Percentiles rank a stretch among this genome's conserved stretches.
Conservation (phyloP, 2,797 vertebrate genomes). For the Chiloscyllium punctatum region DNA sequence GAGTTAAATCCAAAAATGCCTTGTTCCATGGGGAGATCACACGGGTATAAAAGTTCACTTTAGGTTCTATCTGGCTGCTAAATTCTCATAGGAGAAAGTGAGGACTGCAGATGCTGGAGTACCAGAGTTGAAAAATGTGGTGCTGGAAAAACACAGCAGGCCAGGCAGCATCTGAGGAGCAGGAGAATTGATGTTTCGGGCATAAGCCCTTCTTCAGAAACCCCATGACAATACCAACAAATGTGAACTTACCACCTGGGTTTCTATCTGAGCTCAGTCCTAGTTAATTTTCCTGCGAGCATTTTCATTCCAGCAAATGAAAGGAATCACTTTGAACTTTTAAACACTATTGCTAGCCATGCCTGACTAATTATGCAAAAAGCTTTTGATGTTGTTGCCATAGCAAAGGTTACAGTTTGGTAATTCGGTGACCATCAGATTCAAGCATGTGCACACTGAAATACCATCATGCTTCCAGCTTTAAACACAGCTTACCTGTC, state of each 20-base stretch:
- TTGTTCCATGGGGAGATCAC: background rate
- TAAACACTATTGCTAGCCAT: background rate
- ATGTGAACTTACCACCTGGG: background rate
- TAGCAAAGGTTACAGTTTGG: background rate
- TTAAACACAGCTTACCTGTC: constrained; percentile 6
- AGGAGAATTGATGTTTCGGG: no score
- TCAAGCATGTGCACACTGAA: background rate
- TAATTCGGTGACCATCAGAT: background rate
- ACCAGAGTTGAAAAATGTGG: no score
- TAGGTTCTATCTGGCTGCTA: background rate
- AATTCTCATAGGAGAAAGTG: background rate
- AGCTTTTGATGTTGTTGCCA: constrained; percentile 3
- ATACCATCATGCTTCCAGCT: background rate
- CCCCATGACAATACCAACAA: no score
- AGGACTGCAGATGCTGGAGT: no score
- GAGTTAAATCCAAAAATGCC: background rate
- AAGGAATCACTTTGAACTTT: background rate
- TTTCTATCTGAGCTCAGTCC: background rate
- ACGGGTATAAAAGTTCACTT: background rate
- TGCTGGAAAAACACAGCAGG: no score
- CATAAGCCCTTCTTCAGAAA: background rate
- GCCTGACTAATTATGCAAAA: background rate
- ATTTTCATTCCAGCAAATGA: background rate
- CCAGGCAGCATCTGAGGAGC: no score
- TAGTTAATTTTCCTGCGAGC: background rate